Conservation (phyloP, 2,888 invertebrate genomes). For the Acleris laterana region DNA sequence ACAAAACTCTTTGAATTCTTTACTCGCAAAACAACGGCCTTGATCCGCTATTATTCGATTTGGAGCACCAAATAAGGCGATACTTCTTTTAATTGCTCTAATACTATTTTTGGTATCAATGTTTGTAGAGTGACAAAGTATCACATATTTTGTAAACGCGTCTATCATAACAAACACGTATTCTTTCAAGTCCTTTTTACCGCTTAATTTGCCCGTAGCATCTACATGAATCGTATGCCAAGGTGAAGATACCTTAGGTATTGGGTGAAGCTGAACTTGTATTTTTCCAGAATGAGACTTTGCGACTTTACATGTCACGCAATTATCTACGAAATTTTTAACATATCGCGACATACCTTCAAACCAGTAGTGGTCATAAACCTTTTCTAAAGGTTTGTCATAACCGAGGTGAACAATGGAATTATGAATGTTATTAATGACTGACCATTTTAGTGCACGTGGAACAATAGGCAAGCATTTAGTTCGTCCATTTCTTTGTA, state of each 20-base stretch:
- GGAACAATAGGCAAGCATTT: slow-evolving; percentile 5
- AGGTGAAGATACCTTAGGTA: not conserved
- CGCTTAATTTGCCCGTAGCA: slow-evolving; percentile 33
- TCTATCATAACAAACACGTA: slow-evolving; percentile 48
- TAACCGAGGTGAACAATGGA: slow-evolving; percentile 5
- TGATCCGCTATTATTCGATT: too few species aligned
- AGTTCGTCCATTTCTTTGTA: slow-evolving; percentile 6
- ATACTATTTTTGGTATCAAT: too few species aligned
- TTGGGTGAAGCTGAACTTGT: slow-evolving; percentile 2
- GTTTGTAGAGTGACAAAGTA: slow-evolving; percentile 38
- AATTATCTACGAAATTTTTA: not conserved
- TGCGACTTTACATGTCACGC: slow-evolving; percentile 5
- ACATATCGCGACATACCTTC: slow-evolving; percentile 1
- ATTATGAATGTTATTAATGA: slow-evolving; percentile 9
- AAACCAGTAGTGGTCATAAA: slow-evolving; percentile 13
- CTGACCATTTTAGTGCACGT: too few species aligned
- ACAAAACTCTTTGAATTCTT: too few species aligned
- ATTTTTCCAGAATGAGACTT: slow-evolving; percentile 6
- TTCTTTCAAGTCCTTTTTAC: slow-evolving; percentile 45
- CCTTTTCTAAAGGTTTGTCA: slow-evolving; percentile 11
- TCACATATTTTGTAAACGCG: slow-evolving; percentile 46
- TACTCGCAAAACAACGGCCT: too few species aligned
- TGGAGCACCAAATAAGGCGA: too few species aligned
- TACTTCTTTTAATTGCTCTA: too few species aligned
- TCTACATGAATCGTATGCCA: slow-evolving; percentile 13